Percentiles rank a stretch among this genome's conserved stretches.
These are phyloP conservation scores for Dascyllus trimaculatus DNA, from an alignment of 2,113 vertebrate species.

Conservation along the genomic window DNA sequence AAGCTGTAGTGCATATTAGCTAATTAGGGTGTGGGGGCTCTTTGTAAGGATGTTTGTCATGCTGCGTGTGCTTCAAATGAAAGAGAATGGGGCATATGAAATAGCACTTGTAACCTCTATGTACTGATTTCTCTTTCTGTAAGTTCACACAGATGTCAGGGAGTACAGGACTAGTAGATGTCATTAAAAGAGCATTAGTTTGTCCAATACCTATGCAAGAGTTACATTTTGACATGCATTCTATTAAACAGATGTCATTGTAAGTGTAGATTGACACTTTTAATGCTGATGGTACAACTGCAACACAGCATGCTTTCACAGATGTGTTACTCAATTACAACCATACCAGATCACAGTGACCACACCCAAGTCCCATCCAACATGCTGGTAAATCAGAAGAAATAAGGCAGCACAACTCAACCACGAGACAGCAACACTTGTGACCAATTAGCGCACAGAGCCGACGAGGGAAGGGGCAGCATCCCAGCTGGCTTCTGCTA, in stretches of 20 bases:
- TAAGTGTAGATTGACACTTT: conserved; percentile 7
- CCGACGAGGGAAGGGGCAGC: conserved; percentile 44
- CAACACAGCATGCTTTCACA: neutral
- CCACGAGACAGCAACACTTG: conserved; percentile 70
- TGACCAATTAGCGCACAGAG: conserved; percentile 75
- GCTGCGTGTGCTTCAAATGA: conserved; percentile 74
- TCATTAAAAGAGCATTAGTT: conserved; percentile 14
- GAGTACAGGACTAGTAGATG: conserved; percentile 10
- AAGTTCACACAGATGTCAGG: conserved; percentile 66
- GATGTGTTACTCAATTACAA: conserved; percentile 11
- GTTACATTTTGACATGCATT: neutral
- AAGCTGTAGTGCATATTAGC: conserved; percentile 71
- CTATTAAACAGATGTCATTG: neutral
- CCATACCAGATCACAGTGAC: conserved; percentile 29
- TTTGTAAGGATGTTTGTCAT: conserved; percentile 73
- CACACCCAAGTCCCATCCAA: conserved; percentile 40
- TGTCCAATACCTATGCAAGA: neutral
- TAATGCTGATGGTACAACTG: neutral
- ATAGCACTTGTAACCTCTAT: conserved; percentile 75
- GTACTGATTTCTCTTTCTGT: conserved; percentile 52
- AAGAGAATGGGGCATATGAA: conserved; percentile 75
- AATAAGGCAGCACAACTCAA: conserved; percentile 59
- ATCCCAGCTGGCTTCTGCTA: conserved; percentile 69
- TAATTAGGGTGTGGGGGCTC: conserved; percentile 76
- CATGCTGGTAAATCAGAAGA: conserved; percentile 37